Evolutionary conservation across 2,888 invertebrate genomes (phyloP), one percentile per base, ranked within the genome.

Genomic region (Limnephilus marmoratus): DNA sequence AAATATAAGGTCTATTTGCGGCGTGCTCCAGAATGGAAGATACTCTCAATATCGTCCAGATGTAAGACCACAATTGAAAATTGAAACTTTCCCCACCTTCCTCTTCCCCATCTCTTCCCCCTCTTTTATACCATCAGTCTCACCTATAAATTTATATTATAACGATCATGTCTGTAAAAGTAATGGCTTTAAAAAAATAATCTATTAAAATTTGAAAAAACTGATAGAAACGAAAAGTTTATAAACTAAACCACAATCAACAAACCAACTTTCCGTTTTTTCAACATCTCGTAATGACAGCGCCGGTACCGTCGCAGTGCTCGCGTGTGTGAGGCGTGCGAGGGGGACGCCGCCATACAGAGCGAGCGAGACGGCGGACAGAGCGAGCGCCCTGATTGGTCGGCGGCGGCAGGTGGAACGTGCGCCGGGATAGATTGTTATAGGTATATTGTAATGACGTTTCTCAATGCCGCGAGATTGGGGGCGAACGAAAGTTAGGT

Each of bases 371-470:
- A 90, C 90, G 37, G 83, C 37, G 24, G 87, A 18, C 37, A 34
- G 29, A 49, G 29, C 81, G 37, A 85, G 53, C 80, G 49, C 85
- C 34, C 85, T 81, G 92, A 93, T 93, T 93, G 93, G 93, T 92
- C 93, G 92, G 85, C 83, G 93, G 93, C 93, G 92, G 93, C 93
- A 93, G 93, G 93, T 93, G 93, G 86, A 92, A 87, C 93, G 92
- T 87, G 92, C 93, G 92, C 92, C 92, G 85, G 91, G 80, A 80
- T 24, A 53, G 45, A 45, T 18, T 85, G 90, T 85, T 53, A 18
- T 12, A 13, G 24, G n/a, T 68, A 68, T 68, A 68, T 68, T n/a
- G 68, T 68, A 68, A 68, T 68, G 68, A 68, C 68, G 68, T n/a
- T 68, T 68, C 68, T 85, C 13, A 29, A 15, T 34, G 85, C n/a